phyloP scores from a whole-genome alignment of 2,113 vertebrate genomes.

The Hyperoodon ampullatus region DNA sequence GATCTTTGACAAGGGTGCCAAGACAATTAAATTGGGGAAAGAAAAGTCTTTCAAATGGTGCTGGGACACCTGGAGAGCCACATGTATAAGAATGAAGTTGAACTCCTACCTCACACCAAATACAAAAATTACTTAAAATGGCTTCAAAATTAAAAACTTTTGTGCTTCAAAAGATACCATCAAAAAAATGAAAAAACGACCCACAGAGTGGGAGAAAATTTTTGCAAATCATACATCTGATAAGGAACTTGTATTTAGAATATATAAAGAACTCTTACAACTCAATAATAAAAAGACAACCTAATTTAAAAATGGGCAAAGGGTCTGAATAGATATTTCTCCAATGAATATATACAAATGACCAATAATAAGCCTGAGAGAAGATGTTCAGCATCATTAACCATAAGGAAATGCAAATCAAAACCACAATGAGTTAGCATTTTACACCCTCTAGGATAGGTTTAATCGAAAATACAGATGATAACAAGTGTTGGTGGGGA shows the following conservation, averaged over 20 bases:
- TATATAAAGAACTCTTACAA: not conserved
- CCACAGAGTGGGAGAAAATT: not conserved
- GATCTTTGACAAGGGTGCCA: not conserved
- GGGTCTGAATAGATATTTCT: not conserved
- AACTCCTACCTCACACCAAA: not conserved
- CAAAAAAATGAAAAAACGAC: not conserved
- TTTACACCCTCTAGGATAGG: not conserved
- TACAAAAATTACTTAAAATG: slow-evolving; percentile 13
- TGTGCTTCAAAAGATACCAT: not conserved
- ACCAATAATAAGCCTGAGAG: not conserved
- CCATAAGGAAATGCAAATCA: not conserved
- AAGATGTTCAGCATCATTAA: not conserved
- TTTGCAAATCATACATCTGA: not conserved
- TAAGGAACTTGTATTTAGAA: not conserved
- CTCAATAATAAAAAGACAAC: not conserved
- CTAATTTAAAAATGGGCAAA: not conserved
- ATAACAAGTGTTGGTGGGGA: not conserved
- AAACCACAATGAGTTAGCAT: not conserved
- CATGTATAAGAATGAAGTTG: not conserved
- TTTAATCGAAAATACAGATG: not conserved
- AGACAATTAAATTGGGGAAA: not conserved
- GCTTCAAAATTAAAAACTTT: slow-evolving; percentile 14
- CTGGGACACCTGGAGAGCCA: not conserved
- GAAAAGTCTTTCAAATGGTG: not conserved
- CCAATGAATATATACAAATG: not conserved